Base-by-base conservation (phyloP, 2,113 vertebrate species). In the Tupaia tana region DNA sequence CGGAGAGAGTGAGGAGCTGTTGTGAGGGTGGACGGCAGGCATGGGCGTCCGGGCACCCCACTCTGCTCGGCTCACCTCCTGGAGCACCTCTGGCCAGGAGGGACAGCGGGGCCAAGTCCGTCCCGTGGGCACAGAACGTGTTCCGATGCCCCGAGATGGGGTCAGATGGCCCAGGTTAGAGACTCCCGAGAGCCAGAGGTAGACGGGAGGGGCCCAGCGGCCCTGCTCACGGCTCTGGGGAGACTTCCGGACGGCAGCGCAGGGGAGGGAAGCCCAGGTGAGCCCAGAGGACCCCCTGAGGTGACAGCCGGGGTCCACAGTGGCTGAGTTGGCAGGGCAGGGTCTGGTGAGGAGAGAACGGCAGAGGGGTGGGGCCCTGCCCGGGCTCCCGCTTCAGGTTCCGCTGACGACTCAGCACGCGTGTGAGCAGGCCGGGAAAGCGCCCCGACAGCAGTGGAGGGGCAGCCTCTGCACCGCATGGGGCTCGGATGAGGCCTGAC, bases 221-320 rank as follows among this genome's bases (percentile, higher is more conserved):
- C 52, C 58, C 56, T 9, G 56, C n/a, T 12, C 6, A 0, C 18
- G 9, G 43, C 43, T 25, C 7, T 3, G 13, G 13, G 58, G 85
- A 29, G 4, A 19, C 14, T 20, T 20, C 25, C 0, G n/a, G 34
- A 22, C 56, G 75, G 71, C 27, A 54, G 79, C 2, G 6, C 13
- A 19, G 77, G 27, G 15, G 63, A 0, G 6, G 12, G 4, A 8
- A 1, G 29, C 14, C 14, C 6, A 14, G 19, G 73, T 12, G 15
- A 22, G 14, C 27, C 29, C 18, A 0, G 71, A 2, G 81, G 15
- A 18, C n/a, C 24, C 52, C 4, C 27, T 20, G 16, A 66, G 54
- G n/a, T 7, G n/a, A 31, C 22, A 18, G 29, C 54, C n/a, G 29
- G 54, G 24, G 54, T 15, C 63, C 16, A 18, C 1, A 54, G 63